phyloP scores from a whole-genome alignment of 2,113 vertebrate species.

The Morone chrysops region DNA sequence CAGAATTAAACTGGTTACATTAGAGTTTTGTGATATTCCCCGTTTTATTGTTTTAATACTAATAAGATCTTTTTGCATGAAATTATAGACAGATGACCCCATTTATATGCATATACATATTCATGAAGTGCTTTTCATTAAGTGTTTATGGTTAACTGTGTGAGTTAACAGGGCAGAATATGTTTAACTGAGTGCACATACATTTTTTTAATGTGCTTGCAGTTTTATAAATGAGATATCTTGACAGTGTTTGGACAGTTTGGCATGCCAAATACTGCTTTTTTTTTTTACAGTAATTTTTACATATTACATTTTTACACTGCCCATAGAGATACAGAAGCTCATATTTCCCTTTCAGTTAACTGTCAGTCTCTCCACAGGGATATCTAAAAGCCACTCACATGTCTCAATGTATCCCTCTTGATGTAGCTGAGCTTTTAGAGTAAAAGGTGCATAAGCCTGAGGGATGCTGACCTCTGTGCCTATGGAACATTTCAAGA shows the following conservation, averaged over 20 bases:
- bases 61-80: not conserved
- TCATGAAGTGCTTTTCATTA: not conserved
- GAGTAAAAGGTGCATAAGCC: conserved; percentile 71
- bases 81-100: not conserved
- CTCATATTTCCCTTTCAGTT: conserved; percentile 65
- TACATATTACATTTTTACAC: conserved; percentile 47
- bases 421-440: conserved; percentile 74
- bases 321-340: conserved; percentile 40
- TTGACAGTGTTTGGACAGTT: conserved; percentile 11
- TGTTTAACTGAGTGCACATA: not conserved
- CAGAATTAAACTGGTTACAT: not conserved
- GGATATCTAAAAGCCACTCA: conserved; percentile 79
- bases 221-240: conserved; percentile 2
- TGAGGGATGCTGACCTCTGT: conserved; percentile 66
- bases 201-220: not conserved
- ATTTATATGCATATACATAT: not conserved
- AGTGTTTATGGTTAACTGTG: not conserved
- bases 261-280: conserved; percentile 1
- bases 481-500: conserved; percentile 64
- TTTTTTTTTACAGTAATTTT: not conserved
- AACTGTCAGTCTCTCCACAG: conserved; percentile 67
- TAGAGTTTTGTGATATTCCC: not conserved
- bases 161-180: not conserved
- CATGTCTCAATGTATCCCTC: conserved; percentile 65
- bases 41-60: not conserved